Base-by-base conservation (phyloP, 2,113 vertebrate genomes). In the Gnathonemus echidnorhynchus region DNA sequence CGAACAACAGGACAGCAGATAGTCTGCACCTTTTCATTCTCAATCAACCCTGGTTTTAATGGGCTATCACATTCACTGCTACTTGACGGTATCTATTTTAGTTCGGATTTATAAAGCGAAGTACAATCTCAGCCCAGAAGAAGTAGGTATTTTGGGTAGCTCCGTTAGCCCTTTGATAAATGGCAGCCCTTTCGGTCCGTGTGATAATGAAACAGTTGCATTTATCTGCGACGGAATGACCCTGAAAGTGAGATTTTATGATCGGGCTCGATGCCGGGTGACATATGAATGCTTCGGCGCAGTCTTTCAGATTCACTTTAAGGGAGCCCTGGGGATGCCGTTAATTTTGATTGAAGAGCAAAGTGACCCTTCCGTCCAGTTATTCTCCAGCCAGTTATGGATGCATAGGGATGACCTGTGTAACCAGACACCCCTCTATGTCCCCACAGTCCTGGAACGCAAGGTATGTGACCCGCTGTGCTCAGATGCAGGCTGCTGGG, bases 401-500 rank as follows among this genome's bases (percentile, higher is more conserved):
- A 85, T 48, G 83, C 6, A 39, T 9, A 5, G 24, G 21, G 46
- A n/a, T 21, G 42, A 6, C 83, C 87, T n/a, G 87, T 56, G 19
- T 58, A 42, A 87, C 86, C 7, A 56, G 17, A 6, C 45, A 1
- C 42, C 45, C 42, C 58, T 45, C 19, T 87, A 85, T 91, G 19
- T 58, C 90, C 89, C 93, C 90, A 17, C 95, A 99, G 98, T 94
- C 93, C 96, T 97, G 0, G 97, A 98, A 91, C 95, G 95, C 9
- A 98, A 97, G 97, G 95, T 98, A 74, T 99, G 98, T 86, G 97
- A 99, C 31, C 93, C 92, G 35, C 95, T 99, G 92, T 99, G 98
- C 91, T 99, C 98, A 0, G 97, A 95, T 0, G 95, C 97, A 0
- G 98, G 98, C 21, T 99, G 98, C 21, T 99, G 98, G 98, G 98